phyloP scores from a whole-genome alignment of 2,888 invertebrate genomes.

The Eudemis profundana region DNA sequence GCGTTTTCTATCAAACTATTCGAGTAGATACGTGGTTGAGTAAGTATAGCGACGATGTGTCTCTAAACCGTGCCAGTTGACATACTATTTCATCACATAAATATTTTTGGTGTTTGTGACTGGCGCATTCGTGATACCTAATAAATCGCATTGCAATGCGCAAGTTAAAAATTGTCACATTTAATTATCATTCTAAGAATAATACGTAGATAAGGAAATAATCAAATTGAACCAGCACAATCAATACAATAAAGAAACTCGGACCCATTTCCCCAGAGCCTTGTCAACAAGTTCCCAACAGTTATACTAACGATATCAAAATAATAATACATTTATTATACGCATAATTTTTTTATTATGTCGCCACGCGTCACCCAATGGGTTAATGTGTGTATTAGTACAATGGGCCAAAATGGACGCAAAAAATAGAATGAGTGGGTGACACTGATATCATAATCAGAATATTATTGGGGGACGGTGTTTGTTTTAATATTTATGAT shows the following conservation, averaged over 20 bases:
- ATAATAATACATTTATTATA: constrained; percentile 70
- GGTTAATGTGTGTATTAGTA: constrained; percentile 82
- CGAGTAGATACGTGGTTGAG: no score
- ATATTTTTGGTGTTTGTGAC: no score
- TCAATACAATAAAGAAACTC: constrained; percentile 54
- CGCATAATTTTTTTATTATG: constrained; percentile 75
- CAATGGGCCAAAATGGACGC: constrained; percentile 69
- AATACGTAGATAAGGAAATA: neutral
- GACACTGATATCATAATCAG: constrained; percentile 84
- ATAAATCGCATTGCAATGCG: no score
- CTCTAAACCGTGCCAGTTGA: no score
- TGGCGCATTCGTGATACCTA: no score
- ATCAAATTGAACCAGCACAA: constrained; percentile 41
- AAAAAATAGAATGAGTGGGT: constrained; percentile 70
- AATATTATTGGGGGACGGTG: constrained; percentile 78
- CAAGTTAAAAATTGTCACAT: no score
- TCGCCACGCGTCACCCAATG: constrained; percentile 81
- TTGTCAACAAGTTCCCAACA: constrained; percentile 40
- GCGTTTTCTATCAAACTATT: no score
- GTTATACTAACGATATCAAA: constrained; percentile 42
- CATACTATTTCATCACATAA: no score
- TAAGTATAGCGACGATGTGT: no score
- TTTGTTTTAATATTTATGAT: constrained; percentile 69
- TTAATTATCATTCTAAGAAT: no score
- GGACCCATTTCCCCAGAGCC: constrained; percentile 10